A percentile compares a stretch with the other conserved stretches of the same genome.
Conservation (phyloP, 2,113 vertebrate genomes). For the Misgurnus anguillicaudatus region DNA sequence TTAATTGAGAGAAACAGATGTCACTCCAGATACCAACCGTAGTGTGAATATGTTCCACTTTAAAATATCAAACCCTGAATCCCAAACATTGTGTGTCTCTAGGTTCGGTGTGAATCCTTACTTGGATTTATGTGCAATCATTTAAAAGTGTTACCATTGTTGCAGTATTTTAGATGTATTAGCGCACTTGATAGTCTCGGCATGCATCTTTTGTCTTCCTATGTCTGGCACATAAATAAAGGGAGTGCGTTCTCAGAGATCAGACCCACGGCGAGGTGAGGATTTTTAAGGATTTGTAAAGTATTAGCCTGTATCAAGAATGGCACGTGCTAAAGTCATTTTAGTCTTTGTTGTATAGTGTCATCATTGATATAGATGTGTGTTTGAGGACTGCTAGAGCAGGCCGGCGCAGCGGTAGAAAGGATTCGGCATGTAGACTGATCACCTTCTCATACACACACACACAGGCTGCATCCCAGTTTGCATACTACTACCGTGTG, state of each 20-base stretch:
- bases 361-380: background rate
- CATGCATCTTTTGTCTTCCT: conserved; percentile 45
- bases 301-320: background rate
- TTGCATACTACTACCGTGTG: background rate
- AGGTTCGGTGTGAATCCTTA: conserved; percentile 35
- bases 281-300: conserved; percentile 5
- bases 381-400: background rate
- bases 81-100: background rate
- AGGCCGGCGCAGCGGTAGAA: background rate
- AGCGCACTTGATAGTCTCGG: conserved; percentile 55
- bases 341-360: conserved; percentile 14
- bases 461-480: background rate
- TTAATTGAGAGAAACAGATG: background rate
- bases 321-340: conserved; percentile 12
- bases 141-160: conserved; percentile 70
- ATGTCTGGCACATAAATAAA: conserved; percentile 70
- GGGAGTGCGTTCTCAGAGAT: conserved; percentile 25
- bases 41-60: background rate
- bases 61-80: background rate
- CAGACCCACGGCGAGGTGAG: background rate
- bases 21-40: conserved; percentile 9
- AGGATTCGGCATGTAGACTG: background rate
- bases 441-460: background rate
- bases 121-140: conserved; percentile 86
- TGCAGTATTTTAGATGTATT: conserved; percentile 70